Conservation (phyloP, 1,140 invertebrate genomes). For the Leucophenga varia region DNA sequence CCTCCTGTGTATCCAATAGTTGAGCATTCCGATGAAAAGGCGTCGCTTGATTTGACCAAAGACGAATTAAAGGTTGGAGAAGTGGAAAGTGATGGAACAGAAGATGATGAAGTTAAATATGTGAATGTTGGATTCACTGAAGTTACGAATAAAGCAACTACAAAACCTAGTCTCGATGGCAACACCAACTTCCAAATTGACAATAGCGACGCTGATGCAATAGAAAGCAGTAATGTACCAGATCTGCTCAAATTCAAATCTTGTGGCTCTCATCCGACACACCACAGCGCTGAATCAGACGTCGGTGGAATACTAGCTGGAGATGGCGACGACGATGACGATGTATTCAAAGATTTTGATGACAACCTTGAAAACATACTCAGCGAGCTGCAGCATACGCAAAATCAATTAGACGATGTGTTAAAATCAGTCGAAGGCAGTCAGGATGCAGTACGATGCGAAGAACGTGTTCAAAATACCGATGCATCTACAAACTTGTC, state of each 20-base stretch:
- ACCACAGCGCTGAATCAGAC: conserved; percentile 45
- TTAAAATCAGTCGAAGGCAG: conserved; percentile 31
- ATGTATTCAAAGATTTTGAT: conserved; percentile 52
- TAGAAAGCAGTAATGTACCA: conserved; percentile 36
- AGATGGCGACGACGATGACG: conserved; percentile 34
- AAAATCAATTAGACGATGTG: conserved; percentile 36
- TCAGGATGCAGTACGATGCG: no score
- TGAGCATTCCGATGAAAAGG: conserved; percentile 76
- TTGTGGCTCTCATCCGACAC: conserved; percentile 30
- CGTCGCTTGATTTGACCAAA: conserved; percentile 25
- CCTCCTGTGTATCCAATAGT: conserved; percentile 78
- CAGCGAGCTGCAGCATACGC: conserved; percentile 36
- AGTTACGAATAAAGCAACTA: no score
- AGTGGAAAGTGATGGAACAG: neutral
- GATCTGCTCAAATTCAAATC: no score
- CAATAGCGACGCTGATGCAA: conserved; percentile 36
- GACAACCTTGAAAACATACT: conserved; percentile 48
- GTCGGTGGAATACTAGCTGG: conserved; percentile 41
- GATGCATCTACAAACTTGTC: neutral
- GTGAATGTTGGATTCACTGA: no score
- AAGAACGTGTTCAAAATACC: no score
- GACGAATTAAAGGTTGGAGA: no score
- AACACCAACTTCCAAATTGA: no score
- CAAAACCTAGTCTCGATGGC: no score
- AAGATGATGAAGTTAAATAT: conserved; percentile 61